Base-by-base conservation (phyloP, 2,888 invertebrate species). In the Cylloceria caligata region DNA sequence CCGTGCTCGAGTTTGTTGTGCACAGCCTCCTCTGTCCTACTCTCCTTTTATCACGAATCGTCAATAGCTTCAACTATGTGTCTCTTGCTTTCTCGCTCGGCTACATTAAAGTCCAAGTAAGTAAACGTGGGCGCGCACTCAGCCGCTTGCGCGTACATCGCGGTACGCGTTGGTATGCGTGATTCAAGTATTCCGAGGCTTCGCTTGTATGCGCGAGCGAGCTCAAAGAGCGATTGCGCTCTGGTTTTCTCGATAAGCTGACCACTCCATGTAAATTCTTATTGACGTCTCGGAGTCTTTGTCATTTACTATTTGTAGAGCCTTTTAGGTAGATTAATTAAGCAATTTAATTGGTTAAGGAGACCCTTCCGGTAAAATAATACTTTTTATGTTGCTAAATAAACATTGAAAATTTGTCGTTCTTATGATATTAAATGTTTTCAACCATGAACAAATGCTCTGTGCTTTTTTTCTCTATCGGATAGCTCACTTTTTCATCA, bases 51-150 rank as follows among this genome's bases (percentile, higher is more conserved):
- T 27, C 57, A 27, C 27, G 45, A 11, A n/a, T 4, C 62, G 16
- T 67, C 49, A 19, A 5, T 49, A 57, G 13, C 57, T 16, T n/a
- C 9, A 36, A 47, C 27, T 39, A 7, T 47, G 49, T 68, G 7
- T 36, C 9, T 34, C 67, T 68, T 75, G 47, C 68, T 68, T 60
- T 24, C 52, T 65, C 36, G 3, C 55, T 34, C 19, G 2, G 47
- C 47, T 9, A 2, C 36, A 19, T 21, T 52, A 9, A 42, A 39
- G 42, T 71, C 27, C 39, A 30, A 9, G 52, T 30, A 30, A 9
- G 52, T 49, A 49, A 69, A 62, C 69, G 77, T 77, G 55, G 77
- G 65, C 78, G 78, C 67, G 67, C 57, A 2, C 34, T 19, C 16
- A 39, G n/a, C 30, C 73, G 73, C 47, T 42, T 60, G 27, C 16